Evolutionary conservation across 2,113 vertebrate genomes (phyloP), one percentile per base, ranked within the genome.

Genomic region (Ptilonorhynchus violaceus): DNA sequence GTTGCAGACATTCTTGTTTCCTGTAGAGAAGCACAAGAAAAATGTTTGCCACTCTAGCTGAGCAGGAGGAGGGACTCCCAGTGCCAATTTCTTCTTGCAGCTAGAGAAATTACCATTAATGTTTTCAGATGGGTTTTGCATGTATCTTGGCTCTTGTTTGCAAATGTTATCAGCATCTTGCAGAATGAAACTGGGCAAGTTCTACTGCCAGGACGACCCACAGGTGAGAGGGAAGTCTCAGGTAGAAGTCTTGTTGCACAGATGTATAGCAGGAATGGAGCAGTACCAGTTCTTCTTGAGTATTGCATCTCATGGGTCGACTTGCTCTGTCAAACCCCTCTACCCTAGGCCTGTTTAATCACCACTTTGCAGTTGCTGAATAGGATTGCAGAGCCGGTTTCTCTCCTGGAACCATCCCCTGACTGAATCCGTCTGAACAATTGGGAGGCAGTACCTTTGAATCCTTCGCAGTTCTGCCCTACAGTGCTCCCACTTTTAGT

Each of bases 131-230:
- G 39, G 35, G 37, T 55, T 93, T 96, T 95, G 76, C 64, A 70
- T 93, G 24, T 66, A 8, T 80, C 46, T 93, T 84, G 73, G 66
- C 39, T 92, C 67, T 74, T 90, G 37, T 88, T 92, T 93, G 86
- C 83, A 95, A 95, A 44, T 81, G 64, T 81, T 92, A 92, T 74
- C 80, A 52, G 42, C 44, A 58, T 30, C 49, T 80, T 88, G 49
- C 60, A 93, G 84, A 95, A 95, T 89, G 86, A 96, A 86, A 91
- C 91, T 55, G 19, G 56, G 39, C 55, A 0, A 91, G 89, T 97
- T 94, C 72, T 92, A 44, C 93, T 91, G 77, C 73, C 11, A 17
- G 44, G 47, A 74, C 0, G 1, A 82, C 81, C 66, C 69, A 92
- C 67, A 52, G 56, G 37, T 88, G 58, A 93, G 88, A 53, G 35